These are phyloP conservation scores for Natrix natrix DNA, from an alignment of 2,797 vertebrate species.

Conservation along the genomic window DNA sequence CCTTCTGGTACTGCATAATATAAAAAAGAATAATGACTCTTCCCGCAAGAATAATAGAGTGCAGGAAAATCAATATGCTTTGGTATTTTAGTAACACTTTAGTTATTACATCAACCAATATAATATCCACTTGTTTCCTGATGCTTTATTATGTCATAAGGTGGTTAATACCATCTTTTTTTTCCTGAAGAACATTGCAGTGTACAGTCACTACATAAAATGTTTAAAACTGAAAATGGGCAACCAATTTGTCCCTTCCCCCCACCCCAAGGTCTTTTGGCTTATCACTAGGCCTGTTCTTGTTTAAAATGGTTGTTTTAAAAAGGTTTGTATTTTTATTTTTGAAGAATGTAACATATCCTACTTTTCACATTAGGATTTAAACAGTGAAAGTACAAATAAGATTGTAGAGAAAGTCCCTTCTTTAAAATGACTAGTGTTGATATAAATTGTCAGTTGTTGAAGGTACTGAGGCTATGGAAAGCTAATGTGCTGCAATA, in stretches of 20 bases:
- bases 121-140: background rate
- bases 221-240: background rate
- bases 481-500: background rate
- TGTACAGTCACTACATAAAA: background rate
- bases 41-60: background rate
- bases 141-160: background rate
- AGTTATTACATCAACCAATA: background rate
- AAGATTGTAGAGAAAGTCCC: background rate
- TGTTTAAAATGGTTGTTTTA: background rate
- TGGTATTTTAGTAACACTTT: background rate
- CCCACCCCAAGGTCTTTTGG: too few species aligned
- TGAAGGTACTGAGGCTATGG: constrained; percentile 6
- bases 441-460: background rate
- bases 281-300: background rate
- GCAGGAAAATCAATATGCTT: background rate
- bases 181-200: background rate
- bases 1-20: background rate
- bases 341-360: background rate
- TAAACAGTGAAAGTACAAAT: background rate
- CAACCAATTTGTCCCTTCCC: background rate
- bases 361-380: background rate
- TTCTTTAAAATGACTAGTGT: too few species aligned
- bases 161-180: background rate
- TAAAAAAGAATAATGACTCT: background rate
- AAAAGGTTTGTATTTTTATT: background rate